Evolutionary conservation across 2,888 invertebrate genomes (phyloP), one percentile per base, ranked within the genome.

Genomic region (Heliconius aoede): DNA sequence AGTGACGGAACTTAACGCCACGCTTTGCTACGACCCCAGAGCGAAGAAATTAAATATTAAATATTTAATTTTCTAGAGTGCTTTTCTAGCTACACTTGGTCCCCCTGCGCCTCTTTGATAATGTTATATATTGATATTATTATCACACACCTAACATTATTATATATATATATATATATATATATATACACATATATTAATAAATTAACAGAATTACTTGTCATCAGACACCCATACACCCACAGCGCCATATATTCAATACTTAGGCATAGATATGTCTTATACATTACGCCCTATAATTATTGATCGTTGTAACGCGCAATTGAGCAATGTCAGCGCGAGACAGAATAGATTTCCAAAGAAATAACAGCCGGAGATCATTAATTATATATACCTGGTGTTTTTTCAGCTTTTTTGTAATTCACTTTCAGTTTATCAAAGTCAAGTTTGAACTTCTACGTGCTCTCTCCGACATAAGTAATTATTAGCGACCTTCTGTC

Each of bases 381-480:
- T 24, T 65, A 65, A 65, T 65, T 65, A 65, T 65, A 40, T 18
- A 40, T 65, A 65, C 13, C 26, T 60, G 7, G n/a, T 21, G 62
- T 65, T 65, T 65, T 36, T 64, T 64, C 26, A 26, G 24, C n/a
- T 36, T 64, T 65, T 36, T 69, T 21, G 24, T 15, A 28, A 13
- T 46, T 51, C 68, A 60, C 74, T 74, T 74, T 74, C 40, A 40
- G 60, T 68, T 68, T 74, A 40, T 61, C 28, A 74, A 46, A 74
- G 74, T 68, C 68, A 61, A 74, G 67, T 74, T 74, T n/a, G 32
- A 67, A 74, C 40, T 24, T 74, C 60, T 55, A 68, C 30, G 60
- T 46, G 67, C 46, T 60, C 28, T 64, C 73, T 55, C 58, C 61
- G 46, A 67, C 40, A 46, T 61, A 68, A 58, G 67, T 58, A n/a